Base-by-base conservation (phyloP, 2,888 invertebrate species). In the Himalopsyche kuldschensis region DNA sequence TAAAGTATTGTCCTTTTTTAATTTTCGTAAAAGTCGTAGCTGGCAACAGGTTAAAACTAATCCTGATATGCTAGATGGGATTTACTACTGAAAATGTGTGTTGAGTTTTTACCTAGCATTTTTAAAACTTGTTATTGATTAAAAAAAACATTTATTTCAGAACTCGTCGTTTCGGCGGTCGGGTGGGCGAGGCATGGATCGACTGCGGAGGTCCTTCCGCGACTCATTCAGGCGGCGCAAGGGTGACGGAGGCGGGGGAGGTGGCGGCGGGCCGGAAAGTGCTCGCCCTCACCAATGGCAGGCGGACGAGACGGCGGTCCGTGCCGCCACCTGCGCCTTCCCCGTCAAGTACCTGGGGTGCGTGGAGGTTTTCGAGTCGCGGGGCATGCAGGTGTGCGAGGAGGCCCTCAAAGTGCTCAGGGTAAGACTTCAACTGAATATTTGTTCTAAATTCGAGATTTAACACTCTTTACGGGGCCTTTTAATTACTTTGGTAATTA, bases 371-470 rank as follows among this genome's bases (percentile, higher is more conserved):
- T 99, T 98, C 91, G 99, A 99, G 92, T 99, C 99, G 10, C 94
- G 99, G 89, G 99, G 99, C 79, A 99, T 99, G 98, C 98, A 98
- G 91, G 98, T 99, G 85, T 99, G 99, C 92, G 99, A 99, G 90
- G 99, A 99, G 90, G 99, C 99, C 79, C 94, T 99, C 86, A 99
- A 99, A 93, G 97, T 98, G 87, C 94, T 99, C 86, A 94, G 98
- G 93, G 98, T 98, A 90, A 94, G 55, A 82, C 48, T 31, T 69
- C 75, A 15, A 5, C 77, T 15, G 2, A 46, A 75, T 46, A 78
- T 81, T 82, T 55, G 20, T 10, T 77, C 5, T 81, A 35, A n/a
- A n/a, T n/a, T n/a, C n/a, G n/a, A n/a, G n/a, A n/a, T n/a, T n/a
- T n/a, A n/a, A n/a, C n/a, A n/a, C n/a, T n/a, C n/a, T n/a, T n/a